Evolutionary conservation across 2,888 invertebrate species (phyloP).

Genomic region (Oxytorus armatus): DNA sequence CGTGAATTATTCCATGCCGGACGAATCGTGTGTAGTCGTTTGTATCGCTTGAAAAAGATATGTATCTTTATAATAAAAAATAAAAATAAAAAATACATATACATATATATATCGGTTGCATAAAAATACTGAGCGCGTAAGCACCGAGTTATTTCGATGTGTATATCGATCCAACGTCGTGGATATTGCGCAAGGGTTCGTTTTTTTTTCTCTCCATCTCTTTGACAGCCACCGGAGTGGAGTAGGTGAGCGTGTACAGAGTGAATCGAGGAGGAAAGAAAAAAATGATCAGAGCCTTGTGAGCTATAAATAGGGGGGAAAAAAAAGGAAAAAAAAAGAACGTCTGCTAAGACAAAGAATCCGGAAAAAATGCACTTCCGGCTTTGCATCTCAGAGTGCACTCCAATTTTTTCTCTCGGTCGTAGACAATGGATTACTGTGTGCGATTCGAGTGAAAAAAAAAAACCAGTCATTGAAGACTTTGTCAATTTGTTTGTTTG

Average conservation of each 20-base stretch:
- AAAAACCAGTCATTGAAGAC: no score
- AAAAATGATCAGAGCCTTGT: slow-evolving; percentile 40
- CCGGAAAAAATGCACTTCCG: no score
- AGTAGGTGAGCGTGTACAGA: slow-evolving; percentile 49
- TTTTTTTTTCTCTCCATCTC: slow-evolving; percentile 28
- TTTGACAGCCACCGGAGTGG: slow-evolving; percentile 9
- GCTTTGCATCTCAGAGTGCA: no score
- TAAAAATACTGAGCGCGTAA: background rate
- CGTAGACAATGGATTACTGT: no score
- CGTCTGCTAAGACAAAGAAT: no score
- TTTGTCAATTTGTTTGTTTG: no score
- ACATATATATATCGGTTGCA: no score
- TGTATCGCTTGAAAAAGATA: slow-evolving; percentile 1
- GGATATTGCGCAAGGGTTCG: slow-evolving; percentile 23
- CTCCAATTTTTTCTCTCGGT: slow-evolving; percentile 28
- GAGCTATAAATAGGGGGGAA: slow-evolving; percentile 49
- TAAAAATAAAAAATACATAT: no score
- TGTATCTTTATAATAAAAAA: no score
- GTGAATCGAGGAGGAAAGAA: slow-evolving; percentile 46
- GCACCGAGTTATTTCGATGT: slow-evolving; percentile 40
- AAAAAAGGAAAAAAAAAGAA: background rate
- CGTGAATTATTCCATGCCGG: slow-evolving; percentile 6
- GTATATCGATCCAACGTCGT: slow-evolving; percentile 40
- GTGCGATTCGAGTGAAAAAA: background rate
- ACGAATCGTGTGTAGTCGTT: slow-evolving; percentile 12